Base-by-base conservation (phyloP, 2,888 invertebrate species). In the Drosophila formosana region DNA sequence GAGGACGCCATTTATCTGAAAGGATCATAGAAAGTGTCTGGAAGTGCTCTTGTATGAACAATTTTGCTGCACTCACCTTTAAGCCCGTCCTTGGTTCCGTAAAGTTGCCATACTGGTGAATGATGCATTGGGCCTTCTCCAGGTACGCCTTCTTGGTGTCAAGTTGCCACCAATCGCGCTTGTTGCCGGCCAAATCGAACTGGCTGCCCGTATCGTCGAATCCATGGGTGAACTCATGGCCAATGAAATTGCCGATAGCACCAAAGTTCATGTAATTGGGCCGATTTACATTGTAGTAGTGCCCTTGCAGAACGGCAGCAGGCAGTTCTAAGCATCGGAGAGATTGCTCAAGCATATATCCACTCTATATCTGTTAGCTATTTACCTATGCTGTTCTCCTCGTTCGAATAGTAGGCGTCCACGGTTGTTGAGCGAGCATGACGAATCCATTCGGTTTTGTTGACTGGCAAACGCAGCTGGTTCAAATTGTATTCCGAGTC, bases 261-360 rank as follows among this genome's bases (percentile, higher is more conserved):
- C 97, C 97, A 83, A 96, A 98, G 92, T 98, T 98, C 96, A 98
- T 96, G 91, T 97, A 98, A 77, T 95, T 95, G 0, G 98, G 98
- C 25, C 98, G 95, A 50, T 96, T 95, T 57, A 96, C 96, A 62
- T 95, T 96, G 93, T 98, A 98, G 94, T 98, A 98, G 1, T 96
- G 95, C 1, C 97, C 98, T 94, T 98, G 98, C 1, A 98, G 94
- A 74, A 98, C 98, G 73, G 98, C 98, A 79, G 98, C 98, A 0
- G 98, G 98, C 93, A 98, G 97, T 93, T 97, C 98, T 98, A 52
- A 13, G 5, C 1, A 18, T 8, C n/a, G 9, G 0, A 63, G 13
- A 11, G 2, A 13, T 0, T 3, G 11, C 25, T 2, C 13, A 43
- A n/a, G 1, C 11, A 11, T 6, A 46, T 46, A 56, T 25, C 28